Evolutionary conservation across 2,113 vertebrate genomes (phyloP), one percentile per base, ranked within the genome.

Genomic region (Austrofundulus limnaeus): DNA sequence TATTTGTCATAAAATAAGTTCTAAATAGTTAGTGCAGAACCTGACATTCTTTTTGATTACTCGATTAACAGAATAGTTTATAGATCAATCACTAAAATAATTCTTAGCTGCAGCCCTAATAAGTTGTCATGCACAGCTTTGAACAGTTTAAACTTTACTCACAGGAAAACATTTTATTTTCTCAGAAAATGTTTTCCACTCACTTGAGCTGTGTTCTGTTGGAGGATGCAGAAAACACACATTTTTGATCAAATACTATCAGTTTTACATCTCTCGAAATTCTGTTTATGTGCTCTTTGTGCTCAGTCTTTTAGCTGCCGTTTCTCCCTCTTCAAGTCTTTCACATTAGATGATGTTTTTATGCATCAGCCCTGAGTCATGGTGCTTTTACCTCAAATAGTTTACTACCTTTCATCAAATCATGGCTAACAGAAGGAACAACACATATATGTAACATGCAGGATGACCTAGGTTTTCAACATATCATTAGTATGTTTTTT

Each of bases 291-390:
- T 80, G 55, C 65, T 61, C 45, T 86, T 58, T 34, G 64, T 80
- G 55, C 65, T 63, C 51, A 72, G 63, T 70, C 70, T 83, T 28
- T 75, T 66, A 68, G 61, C 49, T 25, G 39, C 54, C 17, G 41
- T 52, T 55, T 66, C 62, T 55, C 25, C 25, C 42, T 28, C 63
- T 70, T 48, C 55, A 72, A n/a, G 65, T 67, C 43, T 52, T 74
- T 75, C 47, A 77, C 23, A 38, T 59, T 49, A 61, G 70, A 74
- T 75, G 28, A 66, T 52, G 66, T 78, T 84, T 87, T 80, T 59
- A 85, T 64, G 66, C 15, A 8, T 66, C 64, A 66, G 64, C 52
- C 20, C 42, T 2, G 9, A 71, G 58, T 85, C 72, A 74, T 61
- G 61, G 61, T 37, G 51, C 72, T 78, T 79, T 77, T 80, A 78